Evolutionary conservation across 37 sponge, comb jelly and placozoan species (phyloP), one percentile per base, ranked within the genome.

Genomic region (Halisarca cf. caerulea): DNA sequence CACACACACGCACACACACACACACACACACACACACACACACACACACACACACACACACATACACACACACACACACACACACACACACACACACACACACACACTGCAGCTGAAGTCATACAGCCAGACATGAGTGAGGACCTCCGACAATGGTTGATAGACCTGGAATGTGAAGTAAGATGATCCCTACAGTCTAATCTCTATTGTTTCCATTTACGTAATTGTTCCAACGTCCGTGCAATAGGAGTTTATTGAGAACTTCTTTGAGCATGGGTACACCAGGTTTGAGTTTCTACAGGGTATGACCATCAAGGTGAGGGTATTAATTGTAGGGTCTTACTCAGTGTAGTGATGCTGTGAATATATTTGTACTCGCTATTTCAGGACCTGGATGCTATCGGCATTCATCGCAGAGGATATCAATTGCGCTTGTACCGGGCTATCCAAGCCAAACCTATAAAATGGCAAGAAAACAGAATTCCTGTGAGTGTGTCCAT

Each of bases 401-500:
- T 94, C 83, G 95, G 89, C 2, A 81, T 94, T 2, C 51, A 72
- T 59, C 82, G 85, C 35, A 60, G 75, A 41, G 95, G 95, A 43
- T 89, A 77, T 73, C 58, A 59, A 40, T 89, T 88, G 0, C 83
- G 86, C 5, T 70, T 94, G 11, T 71, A 83, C 38, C 85, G 82
- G 45, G 91, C 82, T 3, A 80, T 89, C 54, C 86, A 86, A 55
- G 83, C 35, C 53, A 86, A 87, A 34, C 87, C 86, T 44, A 81
- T 55, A 3, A 69, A 84, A n/a, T 74, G 77, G 77, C 42, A 74
- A 11, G 79, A 91, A 20, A 55, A 61, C 7, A 57, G 30, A 0
- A 71, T 88, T 59, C 95, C 92, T 35, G 90, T 89, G 51, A 87
- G 88, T 61, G 14, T 36, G 33, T 7, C 2, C 33, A 28, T 83